These are phyloP conservation scores for Struthio camelus DNA, from an alignment of 2,113 vertebrate genomes.

Conservation along the genomic window DNA sequence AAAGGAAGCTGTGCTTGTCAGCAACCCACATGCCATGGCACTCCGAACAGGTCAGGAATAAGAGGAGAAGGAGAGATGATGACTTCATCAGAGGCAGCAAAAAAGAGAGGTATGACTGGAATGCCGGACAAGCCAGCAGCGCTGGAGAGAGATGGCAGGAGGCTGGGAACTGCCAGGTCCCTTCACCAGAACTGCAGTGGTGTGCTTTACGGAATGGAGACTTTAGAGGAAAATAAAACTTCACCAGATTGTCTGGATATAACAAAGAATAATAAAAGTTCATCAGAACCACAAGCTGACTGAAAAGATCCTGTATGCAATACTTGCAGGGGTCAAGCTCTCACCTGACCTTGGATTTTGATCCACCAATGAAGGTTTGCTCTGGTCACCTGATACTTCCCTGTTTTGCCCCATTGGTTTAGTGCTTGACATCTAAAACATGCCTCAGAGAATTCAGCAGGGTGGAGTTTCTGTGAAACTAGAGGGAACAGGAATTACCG, in stretches of 20 bases:
- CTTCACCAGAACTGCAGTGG: neutral
- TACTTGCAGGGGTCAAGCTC: neutral
- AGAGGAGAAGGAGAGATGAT: constrained; percentile 6
- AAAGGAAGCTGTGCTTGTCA: constrained; percentile 2
- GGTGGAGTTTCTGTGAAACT: constrained; percentile 55
- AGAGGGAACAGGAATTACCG: constrained; percentile 69
- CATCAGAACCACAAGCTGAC: rapidly evolving
- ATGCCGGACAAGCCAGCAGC: constrained; percentile 21
- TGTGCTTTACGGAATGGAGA: neutral
- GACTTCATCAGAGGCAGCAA: constrained; percentile 64
- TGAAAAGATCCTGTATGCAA: neutral
- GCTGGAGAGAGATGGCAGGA: neutral
- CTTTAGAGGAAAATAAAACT: neutral
- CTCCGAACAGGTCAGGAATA: neutral
- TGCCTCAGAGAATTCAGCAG: constrained; percentile 3
- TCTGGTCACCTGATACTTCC: neutral
- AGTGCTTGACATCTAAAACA: neutral
- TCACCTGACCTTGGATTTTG: neutral
- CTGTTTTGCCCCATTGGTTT: neutral
- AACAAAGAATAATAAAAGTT: rapidly evolving
- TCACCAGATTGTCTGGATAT: neutral
- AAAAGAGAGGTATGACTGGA: neutral
- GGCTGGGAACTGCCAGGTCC: neutral
- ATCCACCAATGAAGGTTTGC: neutral
- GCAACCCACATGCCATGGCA: constrained; percentile 62